Conservation (phyloP, 2,797 vertebrate species). For the Poliocrania exsul region DNA sequence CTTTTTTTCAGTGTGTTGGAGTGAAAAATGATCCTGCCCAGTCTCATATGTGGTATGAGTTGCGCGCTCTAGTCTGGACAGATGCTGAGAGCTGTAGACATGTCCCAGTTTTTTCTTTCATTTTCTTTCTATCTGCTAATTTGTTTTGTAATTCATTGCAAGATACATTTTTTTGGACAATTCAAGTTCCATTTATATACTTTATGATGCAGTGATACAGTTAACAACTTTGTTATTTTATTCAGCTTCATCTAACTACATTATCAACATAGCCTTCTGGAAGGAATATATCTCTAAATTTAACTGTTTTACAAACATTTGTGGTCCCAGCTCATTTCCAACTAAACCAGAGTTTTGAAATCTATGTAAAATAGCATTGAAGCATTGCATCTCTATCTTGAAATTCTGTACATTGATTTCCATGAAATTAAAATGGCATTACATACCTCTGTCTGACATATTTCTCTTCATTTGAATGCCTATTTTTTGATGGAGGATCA, state of each 20-base stretch:
- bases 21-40: background rate
- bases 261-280: background rate
- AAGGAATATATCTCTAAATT: background rate
- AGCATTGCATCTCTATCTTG: background rate
- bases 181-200: background rate
- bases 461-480: background rate
- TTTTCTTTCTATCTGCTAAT: background rate
- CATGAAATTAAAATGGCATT: background rate
- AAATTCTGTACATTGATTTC: background rate
- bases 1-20: background rate
- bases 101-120: fast-evolving
- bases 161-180: background rate
- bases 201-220: background rate
- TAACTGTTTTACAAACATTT: background rate
- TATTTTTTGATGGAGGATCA: background rate
- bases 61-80: background rate
- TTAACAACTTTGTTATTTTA: background rate
- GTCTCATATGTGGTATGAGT: background rate
- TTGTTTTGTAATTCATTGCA: background rate
- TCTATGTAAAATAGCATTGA: background rate
- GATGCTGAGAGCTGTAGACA: background rate
- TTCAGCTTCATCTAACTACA: background rate
- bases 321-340: background rate
- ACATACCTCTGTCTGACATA: background rate
- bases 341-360: background rate